Percentiles rank a stretch among this genome's conserved stretches.
phyloP scores from a whole-genome alignment of 64 coral and sea anemone genomes.

The Montipora sp. region DNA sequence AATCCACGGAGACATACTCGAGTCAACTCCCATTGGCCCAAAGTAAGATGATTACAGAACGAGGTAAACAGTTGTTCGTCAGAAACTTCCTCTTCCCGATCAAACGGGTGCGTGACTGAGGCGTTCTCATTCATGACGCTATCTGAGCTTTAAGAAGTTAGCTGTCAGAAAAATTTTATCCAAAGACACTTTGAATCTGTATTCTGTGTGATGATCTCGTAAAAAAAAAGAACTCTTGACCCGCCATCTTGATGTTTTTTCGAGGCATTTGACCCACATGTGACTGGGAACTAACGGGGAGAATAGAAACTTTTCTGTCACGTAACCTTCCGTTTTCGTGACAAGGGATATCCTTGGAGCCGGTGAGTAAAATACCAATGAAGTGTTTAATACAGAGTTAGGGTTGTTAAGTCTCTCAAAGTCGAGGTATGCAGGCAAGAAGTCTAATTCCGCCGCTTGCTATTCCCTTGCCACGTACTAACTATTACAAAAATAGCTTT shows the following conservation, averaged over 20 bases:
- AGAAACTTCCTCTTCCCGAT: conserved; percentile 62
- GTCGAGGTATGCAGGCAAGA: too few relatives aligned
- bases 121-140: conserved; percentile 51
- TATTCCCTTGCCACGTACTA: too few relatives aligned
- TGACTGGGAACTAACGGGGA: conserved; percentile 18
- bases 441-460: too few relatives aligned
- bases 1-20: conserved; percentile 89
- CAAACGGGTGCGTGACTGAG: conserved; percentile 74
- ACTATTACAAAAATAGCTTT: too few relatives aligned
- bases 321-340: not conserved
- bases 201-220: not conserved
- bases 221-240: too few relatives aligned
- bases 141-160: not conserved
- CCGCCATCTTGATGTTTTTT: not conserved
- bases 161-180: not conserved
- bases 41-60: conserved; percentile 87
- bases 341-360: too few relatives aligned
- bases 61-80: conserved; percentile 72
- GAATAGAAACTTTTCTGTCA: not conserved
- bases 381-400: too few relatives aligned
- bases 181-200: not conserved
- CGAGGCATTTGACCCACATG: conserved; percentile 6
- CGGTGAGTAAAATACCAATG: too few relatives aligned
- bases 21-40: conserved; percentile 97
- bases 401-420: too few relatives aligned